Percentiles rank a stretch among this genome's conserved stretches.
Conservation (phyloP, 37 sponge, comb jelly and placozoan genomes). For the Beroe ovata region DNA sequence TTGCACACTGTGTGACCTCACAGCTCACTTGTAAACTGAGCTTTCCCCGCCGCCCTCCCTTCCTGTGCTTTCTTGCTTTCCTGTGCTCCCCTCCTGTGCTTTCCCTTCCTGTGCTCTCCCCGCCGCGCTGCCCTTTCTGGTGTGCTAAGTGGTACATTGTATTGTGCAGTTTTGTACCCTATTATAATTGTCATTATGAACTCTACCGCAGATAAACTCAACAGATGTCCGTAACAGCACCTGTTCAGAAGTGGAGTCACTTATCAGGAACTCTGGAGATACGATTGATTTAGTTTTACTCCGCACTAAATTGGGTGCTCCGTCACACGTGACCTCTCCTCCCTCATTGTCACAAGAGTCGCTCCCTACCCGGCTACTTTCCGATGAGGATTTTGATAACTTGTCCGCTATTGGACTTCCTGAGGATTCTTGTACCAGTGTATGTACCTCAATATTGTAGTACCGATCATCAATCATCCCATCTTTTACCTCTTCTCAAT, state of each 20-base stretch:
- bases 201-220: slow-evolving; percentile 16
- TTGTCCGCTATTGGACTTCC: slow-evolving; percentile 50
- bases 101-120: too few species aligned
- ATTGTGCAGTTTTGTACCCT: neutral
- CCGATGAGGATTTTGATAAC: slow-evolving; percentile 58
- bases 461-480: neutral
- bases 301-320: neutral
- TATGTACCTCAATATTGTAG: too few species aligned
- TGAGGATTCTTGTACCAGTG: too few species aligned
- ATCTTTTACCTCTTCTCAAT: too few species aligned
- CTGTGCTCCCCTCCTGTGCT: too few species aligned
- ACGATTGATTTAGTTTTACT: slow-evolving; percentile 48
- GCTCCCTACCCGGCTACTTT: slow-evolving; percentile 34
- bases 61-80: too few species aligned
- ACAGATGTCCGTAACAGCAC: neutral
- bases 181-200: neutral
- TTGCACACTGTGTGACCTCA: too few species aligned
- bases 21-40: too few species aligned
- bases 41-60: too few species aligned
- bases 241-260: slow-evolving; percentile 37
- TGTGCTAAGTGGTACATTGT: too few species aligned
- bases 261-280: slow-evolving; percentile 49
- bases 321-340: neutral
- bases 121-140: too few species aligned
- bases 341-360: neutral